Percentiles rank a stretch among this genome's conserved stretches.
These are phyloP conservation scores for Pyrrhosoma nymphula DNA, from an alignment of 2,888 invertebrate species.

Conservation along the genomic window DNA sequence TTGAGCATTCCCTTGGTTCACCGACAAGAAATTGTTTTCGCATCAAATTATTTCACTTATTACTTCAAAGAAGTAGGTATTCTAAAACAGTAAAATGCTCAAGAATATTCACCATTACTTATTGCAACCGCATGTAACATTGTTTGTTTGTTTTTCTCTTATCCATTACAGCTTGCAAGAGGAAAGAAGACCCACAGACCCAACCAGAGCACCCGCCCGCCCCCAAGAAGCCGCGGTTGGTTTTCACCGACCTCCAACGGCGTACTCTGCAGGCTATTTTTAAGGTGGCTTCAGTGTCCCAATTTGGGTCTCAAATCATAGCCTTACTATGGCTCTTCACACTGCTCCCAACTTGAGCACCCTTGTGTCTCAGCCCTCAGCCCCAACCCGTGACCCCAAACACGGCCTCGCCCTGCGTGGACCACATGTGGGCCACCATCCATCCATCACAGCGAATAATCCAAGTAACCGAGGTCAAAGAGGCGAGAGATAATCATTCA, in stretches of 20 bases:
- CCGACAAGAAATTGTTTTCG: not conserved
- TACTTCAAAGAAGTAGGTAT: not conserved
- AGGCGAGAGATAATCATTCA: constrained; percentile 57
- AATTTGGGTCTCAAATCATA: constrained; percentile 41
- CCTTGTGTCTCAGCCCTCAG: constrained; percentile 75
- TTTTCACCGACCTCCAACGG: constrained; percentile 99
- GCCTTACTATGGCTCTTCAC: constrained; percentile 70
- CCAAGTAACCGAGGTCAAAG: constrained; percentile 69
- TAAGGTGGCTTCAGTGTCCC: constrained; percentile 84
- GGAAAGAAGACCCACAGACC: constrained; percentile 94
- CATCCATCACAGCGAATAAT: constrained; percentile 68
- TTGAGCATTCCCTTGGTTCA: not conserved
- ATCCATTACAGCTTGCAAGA: constrained; percentile 89
- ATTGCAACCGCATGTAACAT: constrained; percentile 22
- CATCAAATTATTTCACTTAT: not conserved
- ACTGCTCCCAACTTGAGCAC: constrained; percentile 78
- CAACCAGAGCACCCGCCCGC: constrained; percentile 87
- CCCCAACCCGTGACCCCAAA: constrained; percentile 74
- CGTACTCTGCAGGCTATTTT: constrained; percentile 99
- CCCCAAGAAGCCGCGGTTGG: constrained; percentile 99
- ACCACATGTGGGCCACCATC: constrained; percentile 40
- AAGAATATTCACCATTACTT: not conserved
- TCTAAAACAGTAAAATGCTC: not conserved
- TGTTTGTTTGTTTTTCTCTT: constrained; percentile 73
- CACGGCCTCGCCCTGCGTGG: constrained; percentile 69